Conservation (phyloP, 2,113 vertebrate species). For the Mesembrinibis cayennensis region DNA sequence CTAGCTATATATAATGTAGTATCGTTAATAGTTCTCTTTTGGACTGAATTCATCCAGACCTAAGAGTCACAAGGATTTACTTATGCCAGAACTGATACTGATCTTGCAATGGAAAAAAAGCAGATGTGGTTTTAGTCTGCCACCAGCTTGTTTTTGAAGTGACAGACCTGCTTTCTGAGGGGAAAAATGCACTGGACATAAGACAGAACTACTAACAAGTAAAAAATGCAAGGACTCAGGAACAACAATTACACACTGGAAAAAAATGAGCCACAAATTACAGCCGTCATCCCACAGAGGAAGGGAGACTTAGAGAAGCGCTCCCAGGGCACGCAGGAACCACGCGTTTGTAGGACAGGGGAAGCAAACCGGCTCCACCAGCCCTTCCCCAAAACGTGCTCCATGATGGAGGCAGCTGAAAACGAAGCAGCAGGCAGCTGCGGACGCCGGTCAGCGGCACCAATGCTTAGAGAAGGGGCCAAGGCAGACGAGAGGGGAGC, state of each 20-base stretch:
- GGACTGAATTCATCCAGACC: not conserved
- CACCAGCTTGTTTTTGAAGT: not conserved
- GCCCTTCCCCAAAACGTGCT: not conserved
- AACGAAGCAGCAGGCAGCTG: not conserved
- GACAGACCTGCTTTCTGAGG: not conserved
- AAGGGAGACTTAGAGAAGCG: not conserved
- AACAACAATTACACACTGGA: not conserved
- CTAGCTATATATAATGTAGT: accelerated
- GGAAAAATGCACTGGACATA: accelerated
- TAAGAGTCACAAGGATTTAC: not conserved
- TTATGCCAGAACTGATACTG: not conserved
- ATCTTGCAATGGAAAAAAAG: accelerated
- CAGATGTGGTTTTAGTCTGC: accelerated
- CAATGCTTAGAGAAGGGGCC: accelerated
- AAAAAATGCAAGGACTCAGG: not conserved
- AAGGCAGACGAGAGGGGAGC: accelerated
- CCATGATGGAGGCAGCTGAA: not conserved
- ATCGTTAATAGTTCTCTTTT: not conserved
- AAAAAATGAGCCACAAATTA: not conserved
- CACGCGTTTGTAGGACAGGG: accelerated
- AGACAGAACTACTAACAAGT: not conserved
- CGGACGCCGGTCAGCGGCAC: accelerated
- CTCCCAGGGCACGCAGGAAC: too few relatives aligned
- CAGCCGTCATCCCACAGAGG: not conserved
- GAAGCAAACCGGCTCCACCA: not conserved